These are phyloP conservation scores for Tetheella fluctuosa DNA, from an alignment of 2,888 invertebrate genomes.

Conservation along the genomic window DNA sequence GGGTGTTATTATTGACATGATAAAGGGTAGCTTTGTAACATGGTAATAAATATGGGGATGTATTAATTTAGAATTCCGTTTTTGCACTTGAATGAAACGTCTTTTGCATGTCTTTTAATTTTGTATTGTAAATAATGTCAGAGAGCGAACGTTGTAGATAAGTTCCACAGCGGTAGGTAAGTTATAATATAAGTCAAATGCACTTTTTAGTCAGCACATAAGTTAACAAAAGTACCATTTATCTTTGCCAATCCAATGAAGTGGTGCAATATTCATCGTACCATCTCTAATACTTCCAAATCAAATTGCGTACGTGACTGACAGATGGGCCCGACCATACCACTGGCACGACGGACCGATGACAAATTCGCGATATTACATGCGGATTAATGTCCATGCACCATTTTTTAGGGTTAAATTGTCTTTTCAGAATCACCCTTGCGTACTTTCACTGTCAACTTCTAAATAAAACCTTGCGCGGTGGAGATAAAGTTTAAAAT, in stretches of 20 bases:
- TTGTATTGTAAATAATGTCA: not conserved
- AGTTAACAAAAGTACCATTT: constrained; percentile 32
- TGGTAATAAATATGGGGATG: constrained; percentile 29
- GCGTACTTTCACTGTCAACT: constrained; percentile 32
- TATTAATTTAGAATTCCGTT: constrained; percentile 8
- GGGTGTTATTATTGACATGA: constrained; percentile 57
- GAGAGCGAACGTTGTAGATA: not conserved
- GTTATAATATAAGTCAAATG: too few relatives aligned
- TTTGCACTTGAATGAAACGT: constrained; percentile 28
- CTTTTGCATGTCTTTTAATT: constrained; percentile 13
- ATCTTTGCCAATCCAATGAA: constrained; percentile 58
- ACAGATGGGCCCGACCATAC: constrained; percentile 67
- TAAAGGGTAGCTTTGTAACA: constrained; percentile 58
- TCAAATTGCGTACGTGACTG: constrained; percentile 70
- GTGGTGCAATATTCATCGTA: constrained; percentile 45
- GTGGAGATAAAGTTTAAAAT: constrained; percentile 39
- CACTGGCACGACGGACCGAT: constrained; percentile 65
- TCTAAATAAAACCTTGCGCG: constrained; percentile 35
- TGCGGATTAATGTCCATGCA: constrained; percentile 82
- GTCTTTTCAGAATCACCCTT: constrained; percentile 78
- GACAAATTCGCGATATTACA: constrained; percentile 84
- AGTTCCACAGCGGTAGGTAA: too few relatives aligned
- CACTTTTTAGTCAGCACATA: constrained; percentile 15
- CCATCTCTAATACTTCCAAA: constrained; percentile 72
- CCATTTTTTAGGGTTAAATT: constrained; percentile 84